phyloP scores from a whole-genome alignment of 2,113 vertebrate genomes.

The Martes martes region DNA sequence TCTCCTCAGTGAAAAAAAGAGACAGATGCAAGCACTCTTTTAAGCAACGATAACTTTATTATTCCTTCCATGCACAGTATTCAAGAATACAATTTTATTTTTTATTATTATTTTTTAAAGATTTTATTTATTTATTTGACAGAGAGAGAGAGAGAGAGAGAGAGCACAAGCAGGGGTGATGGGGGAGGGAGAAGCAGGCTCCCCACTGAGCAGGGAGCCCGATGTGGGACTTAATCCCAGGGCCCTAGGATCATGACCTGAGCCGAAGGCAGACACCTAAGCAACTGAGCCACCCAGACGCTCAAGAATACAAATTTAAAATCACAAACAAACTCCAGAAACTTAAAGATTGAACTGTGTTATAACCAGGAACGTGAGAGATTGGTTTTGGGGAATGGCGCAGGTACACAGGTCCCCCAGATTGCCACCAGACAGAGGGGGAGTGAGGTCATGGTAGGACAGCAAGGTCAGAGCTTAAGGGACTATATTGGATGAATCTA shows the following conservation, averaged over 20 bases:
- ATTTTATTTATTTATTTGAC: no score
- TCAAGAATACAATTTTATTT: conserved; percentile 48
- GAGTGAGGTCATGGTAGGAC: not conserved
- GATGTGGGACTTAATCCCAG: no score
- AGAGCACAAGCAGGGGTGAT: no score
- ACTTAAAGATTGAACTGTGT: not conserved
- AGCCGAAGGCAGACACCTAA: no score
- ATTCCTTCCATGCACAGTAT: conserved; percentile 15
- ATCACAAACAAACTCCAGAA: conserved; percentile 9
- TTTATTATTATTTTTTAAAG: no score
- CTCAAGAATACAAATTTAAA: conserved; percentile 54
- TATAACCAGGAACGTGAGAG: not conserved
- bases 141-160: no score
- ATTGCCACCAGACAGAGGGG: fast-evolving
- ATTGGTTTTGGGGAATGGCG: not conserved
- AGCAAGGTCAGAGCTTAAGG: not conserved
- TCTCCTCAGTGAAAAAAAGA: conserved; percentile 45
- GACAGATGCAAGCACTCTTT: conserved; percentile 65
- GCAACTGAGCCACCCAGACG: no score
- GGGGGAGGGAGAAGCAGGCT: no score
- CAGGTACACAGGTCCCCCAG: not conserved
- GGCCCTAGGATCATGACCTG: no score
- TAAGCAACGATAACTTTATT: conserved; percentile 69
- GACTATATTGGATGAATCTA: not conserved
- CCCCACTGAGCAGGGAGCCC: no score